Conservation (phyloP, 2,888 invertebrate species). For the Melanophora roralis region DNA sequence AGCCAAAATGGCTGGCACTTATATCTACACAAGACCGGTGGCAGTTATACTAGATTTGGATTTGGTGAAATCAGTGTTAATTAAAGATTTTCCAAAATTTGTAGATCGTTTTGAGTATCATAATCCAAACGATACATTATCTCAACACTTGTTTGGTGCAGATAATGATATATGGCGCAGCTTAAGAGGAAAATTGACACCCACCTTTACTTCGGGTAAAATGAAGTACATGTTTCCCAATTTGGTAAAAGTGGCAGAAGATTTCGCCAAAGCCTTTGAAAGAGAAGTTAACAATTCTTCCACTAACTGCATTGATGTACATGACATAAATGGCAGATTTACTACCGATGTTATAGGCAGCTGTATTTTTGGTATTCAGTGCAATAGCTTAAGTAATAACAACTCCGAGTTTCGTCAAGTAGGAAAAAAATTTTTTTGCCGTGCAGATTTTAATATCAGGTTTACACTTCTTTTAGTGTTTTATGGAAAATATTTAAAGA, state of each 20-base stretch:
- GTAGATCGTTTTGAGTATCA: conserved; percentile 69
- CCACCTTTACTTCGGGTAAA: conserved; percentile 78
- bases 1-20: conserved; percentile 67
- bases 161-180: conserved; percentile 77
- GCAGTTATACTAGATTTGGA: conserved; percentile 71
- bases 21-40: conserved; percentile 67
- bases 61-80: conserved; percentile 71
- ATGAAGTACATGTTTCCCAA: conserved; percentile 78
- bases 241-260: conserved; percentile 69
- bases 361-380: conserved; percentile 77
- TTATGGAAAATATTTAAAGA: conserved; percentile 41
- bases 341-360: conserved; percentile 78
- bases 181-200: conserved; percentile 76
- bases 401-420: conserved; percentile 72
- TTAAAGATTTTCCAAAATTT: conserved; percentile 76
- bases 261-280: conserved; percentile 62
- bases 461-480: conserved; percentile 64
- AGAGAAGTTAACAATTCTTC: conserved; percentile 17
- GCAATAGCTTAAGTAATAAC: conserved; percentile 76
- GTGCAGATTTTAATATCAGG: conserved; percentile 62
- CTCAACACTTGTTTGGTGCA: conserved; percentile 71
- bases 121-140: conserved; percentile 70
- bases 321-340: conserved; percentile 76
- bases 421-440: conserved; percentile 64
- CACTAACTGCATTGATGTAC: conserved; percentile 71